Percentiles rank a stretch among this genome's conserved stretches.
Conservation (phyloP, 2,797 vertebrate genomes). For the Crotalus adamanteus region DNA sequence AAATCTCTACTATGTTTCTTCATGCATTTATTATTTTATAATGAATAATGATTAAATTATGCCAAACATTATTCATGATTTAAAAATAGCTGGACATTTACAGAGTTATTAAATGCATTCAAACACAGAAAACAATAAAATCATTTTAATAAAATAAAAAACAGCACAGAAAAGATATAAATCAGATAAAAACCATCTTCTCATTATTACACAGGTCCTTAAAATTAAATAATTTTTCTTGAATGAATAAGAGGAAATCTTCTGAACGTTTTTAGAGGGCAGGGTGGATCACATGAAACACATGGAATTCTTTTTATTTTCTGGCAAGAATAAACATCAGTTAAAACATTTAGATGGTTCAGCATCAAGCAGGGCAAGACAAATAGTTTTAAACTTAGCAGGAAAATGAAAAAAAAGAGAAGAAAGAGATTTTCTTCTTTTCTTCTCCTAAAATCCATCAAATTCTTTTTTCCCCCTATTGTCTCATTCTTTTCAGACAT, state of each 20-base stretch:
- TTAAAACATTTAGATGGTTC: not conserved
- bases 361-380: not conserved
- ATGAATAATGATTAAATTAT: not conserved
- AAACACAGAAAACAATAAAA: not conserved
- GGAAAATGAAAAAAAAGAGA: constrained; percentile 32
- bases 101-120: not conserved
- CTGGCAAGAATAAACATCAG: constrained; percentile 16
- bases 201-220: not conserved
- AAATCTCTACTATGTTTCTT: not conserved
- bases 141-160: not conserved
- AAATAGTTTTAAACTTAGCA: not conserved
- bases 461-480: not conserved
- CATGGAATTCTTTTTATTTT: not conserved
- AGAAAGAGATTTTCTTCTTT: constrained; percentile 33
- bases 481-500: constrained; percentile 34
- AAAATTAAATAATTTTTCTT: not conserved
- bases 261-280: not conserved
- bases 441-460: constrained; percentile 36
- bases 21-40: not conserved
- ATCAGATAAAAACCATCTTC: not conserved
- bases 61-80: not conserved
- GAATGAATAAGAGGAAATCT: not conserved
- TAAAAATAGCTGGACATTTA: not conserved
- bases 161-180: not conserved
- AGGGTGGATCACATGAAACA: not conserved